phyloP scores from a whole-genome alignment of 2,888 invertebrate species.

The Calameuta filiformis region DNA sequence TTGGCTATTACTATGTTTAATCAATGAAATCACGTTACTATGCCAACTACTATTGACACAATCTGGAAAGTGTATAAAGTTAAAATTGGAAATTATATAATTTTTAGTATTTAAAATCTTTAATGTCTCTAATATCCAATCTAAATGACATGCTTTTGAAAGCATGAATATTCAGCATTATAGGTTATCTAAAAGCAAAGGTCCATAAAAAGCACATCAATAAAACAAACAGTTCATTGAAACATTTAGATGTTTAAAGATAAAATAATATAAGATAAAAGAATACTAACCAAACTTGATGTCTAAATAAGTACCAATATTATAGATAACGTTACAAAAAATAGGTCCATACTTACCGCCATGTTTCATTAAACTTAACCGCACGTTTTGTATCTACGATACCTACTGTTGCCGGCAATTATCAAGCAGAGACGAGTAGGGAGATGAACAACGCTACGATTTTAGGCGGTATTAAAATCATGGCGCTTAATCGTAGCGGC shows the following conservation, averaged over 20 bases:
- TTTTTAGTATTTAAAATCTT: background rate
- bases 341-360: conserved; percentile 22
- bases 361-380: conserved; percentile 25
- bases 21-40: conserved; percentile 21
- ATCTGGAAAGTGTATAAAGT: background rate
- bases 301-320: background rate
- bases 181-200: background rate
- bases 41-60: conserved; percentile 14
- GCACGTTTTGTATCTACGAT: conserved; percentile 9
- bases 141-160: background rate
- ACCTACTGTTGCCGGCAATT: background rate
- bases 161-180: background rate
- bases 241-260: background rate
- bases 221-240: background rate
- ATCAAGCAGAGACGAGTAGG: background rate
- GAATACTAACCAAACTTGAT: background rate
- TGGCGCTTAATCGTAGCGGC: too few species aligned
- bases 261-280: background rate
- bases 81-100: background rate
- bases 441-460: too few species aligned
- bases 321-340: background rate
- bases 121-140: background rate
- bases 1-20: conserved; percentile 16
- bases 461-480: too few species aligned
- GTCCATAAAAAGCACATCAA: background rate